Evolutionary conservation across 2,113 vertebrate genomes (phyloP), one percentile per base, ranked within the genome.

Genomic region (Oncorhynchus nerka): DNA sequence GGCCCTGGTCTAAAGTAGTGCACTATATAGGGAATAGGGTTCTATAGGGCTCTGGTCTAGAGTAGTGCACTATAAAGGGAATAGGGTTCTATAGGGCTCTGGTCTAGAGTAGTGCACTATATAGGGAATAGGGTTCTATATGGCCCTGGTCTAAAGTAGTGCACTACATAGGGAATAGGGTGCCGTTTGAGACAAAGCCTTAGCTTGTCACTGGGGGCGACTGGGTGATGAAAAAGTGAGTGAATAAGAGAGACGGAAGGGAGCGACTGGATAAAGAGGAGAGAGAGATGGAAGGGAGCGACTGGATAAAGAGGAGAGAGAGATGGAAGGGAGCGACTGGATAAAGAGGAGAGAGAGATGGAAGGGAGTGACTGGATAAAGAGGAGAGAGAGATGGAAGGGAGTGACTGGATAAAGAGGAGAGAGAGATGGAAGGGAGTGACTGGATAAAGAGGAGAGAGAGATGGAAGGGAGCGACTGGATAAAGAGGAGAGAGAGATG

Each of bases 161-260:
- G 49, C 49, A 16, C 49, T 16, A 4, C 13, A 3, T 51, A 12
- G 15, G 49, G 49, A 16, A 51, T 51, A 0, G 3, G 1, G 15
- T 51, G 15, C 49, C 12, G 19, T 55, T 55, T 55, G 51, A 15
- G 51, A 13, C 12, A 1, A 55, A 5, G 1, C 16, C 15, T 16
- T 55, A 55, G 15, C 16, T 55, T 57, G 75, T 80, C 75, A 39
- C 39, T 76, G n/a, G 71, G 45, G 16, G 51, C 16, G 51, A 6
- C 51, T 55, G 75, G 64, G 39, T 79, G 84, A 71, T 78, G 16
- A 15, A 61, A 77, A 75, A 59, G 28, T 78, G 48, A 34, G 57
- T 73, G 45, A 2, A 19, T 24, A 6, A 20, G 32, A 69, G 67
- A 65, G 61, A 39, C 4, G 59, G 22, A n/a, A 19, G 48, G 81